A percentile compares a stretch with the other conserved stretches of the same genome.
Conservation (phyloP, 2,797 vertebrate genomes). For the Anableps anableps region DNA sequence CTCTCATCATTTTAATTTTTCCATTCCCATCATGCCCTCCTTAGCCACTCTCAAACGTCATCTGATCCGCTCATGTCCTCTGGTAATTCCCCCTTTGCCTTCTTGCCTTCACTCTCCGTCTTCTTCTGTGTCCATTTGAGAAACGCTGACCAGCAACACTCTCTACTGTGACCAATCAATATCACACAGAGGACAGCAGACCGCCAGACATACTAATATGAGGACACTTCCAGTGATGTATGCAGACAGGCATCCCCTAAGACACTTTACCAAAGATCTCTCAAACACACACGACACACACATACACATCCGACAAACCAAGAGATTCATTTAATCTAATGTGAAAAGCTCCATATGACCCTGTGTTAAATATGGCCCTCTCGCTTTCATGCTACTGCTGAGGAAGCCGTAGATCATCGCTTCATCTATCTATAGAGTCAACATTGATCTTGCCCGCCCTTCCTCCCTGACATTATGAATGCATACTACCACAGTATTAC, state of each 20-base stretch:
- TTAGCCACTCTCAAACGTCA: conserved; percentile 3
- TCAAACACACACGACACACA: conserved; percentile 13
- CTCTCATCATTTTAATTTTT: conserved; percentile 23
- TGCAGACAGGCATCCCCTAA: conserved; percentile 32
- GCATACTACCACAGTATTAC: conserved; percentile 48
- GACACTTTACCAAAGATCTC: conserved; percentile 14
- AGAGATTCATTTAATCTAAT: conserved; percentile 60
- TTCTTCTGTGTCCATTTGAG: conserved; percentile 51
- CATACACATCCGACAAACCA: conserved; percentile 17
- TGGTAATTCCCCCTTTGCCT: conserved; percentile 30
- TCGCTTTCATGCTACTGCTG: conserved; percentile 51
- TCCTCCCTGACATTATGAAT: conserved; percentile 70
- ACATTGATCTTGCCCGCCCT: conserved; percentile 73
- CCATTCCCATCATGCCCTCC: conserved; percentile 3
- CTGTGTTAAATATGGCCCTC: conserved; percentile 61
- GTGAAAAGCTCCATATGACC: conserved; percentile 54
- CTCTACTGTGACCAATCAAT: conserved; percentile 73
- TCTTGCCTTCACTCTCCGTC: conserved; percentile 36
- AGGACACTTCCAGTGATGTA: conserved; percentile 53
- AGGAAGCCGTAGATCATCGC: conserved; percentile 71
- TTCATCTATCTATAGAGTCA: conserved; percentile 75
- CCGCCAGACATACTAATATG: conserved; percentile 63
- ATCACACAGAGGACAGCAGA: conserved; percentile 65
- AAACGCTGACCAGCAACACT: conserved; percentile 74
- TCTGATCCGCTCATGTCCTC: conserved; percentile 27